phyloP scores from a whole-genome alignment of 2,888 invertebrate species.

The Therioaphis trifolii region DNA sequence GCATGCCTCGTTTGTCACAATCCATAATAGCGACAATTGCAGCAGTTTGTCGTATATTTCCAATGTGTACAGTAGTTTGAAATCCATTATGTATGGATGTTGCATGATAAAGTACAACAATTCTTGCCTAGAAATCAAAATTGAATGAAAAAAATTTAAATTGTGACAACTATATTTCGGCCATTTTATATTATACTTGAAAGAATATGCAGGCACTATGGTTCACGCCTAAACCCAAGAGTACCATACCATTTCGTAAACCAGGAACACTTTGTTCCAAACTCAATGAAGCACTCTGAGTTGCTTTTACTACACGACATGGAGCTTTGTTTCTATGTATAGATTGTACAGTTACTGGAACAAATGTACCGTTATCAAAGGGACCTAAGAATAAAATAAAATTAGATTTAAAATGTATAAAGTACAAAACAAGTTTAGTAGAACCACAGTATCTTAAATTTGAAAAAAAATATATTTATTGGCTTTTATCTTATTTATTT shows the following conservation, averaged over 20 bases:
- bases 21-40: slow-evolving; percentile 82
- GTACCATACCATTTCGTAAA: slow-evolving; percentile 86
- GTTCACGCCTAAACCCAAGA: slow-evolving; percentile 73
- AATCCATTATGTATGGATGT: slow-evolving; percentile 86
- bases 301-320: slow-evolving; percentile 86
- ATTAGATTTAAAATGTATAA: not conserved
- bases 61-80: slow-evolving; percentile 94
- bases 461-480: no score
- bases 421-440: no score
- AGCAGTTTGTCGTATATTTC: slow-evolving; percentile 95
- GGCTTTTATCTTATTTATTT: no score
- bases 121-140: slow-evolving; percentile 79
- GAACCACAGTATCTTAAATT: no score
- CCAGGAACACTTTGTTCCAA: slow-evolving; percentile 72
- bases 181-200: slow-evolving; percentile 69
- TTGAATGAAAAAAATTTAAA: not conserved
- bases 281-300: slow-evolving; percentile 88
- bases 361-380: slow-evolving; percentile 82
- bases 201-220: slow-evolving; percentile 72
- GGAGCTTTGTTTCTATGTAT: slow-evolving; percentile 94
- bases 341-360: slow-evolving; percentile 81
- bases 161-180: not conserved
- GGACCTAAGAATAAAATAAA: slow-evolving; percentile 72
- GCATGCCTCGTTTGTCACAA: slow-evolving; percentile 72
- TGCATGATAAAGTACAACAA: slow-evolving; percentile 89